Percentiles rank a stretch among this genome's conserved stretches.
Evolutionary conservation across 92 coral and sea anemone species (phyloP).

Genomic region (Hydrozoanthus gracilis): DNA sequence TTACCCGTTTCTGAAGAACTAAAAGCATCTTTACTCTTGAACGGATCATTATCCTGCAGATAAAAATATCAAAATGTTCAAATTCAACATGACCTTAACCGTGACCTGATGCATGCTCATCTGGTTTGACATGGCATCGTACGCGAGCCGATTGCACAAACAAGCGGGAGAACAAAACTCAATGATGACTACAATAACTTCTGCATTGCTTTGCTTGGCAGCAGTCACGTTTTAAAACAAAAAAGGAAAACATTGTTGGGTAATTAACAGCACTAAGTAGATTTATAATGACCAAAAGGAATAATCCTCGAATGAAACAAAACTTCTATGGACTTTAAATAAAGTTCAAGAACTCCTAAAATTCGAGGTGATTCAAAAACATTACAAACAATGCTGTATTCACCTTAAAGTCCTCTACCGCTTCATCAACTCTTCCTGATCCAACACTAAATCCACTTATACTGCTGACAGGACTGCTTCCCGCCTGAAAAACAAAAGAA

Average conservation of each 20-base stretch:
- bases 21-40: constrained; percentile 94
- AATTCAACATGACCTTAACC: no score
- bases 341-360: no score
- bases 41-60: constrained; percentile 91
- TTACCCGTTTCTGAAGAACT: constrained; percentile 79
- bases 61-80: background rate
- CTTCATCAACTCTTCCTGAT: constrained; percentile 99
- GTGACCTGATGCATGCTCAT: background rate
- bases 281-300: no score
- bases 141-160: no score
- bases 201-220: background rate
- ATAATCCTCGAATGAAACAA: no score
- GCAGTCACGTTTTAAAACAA: no score
- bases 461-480: constrained; percentile 99
- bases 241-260: no score
- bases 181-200: background rate
- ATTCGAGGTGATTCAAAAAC: no score
- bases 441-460: constrained; percentile 99
- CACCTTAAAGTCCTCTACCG: constrained; percentile 99
- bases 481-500: constrained; percentile 77
- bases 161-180: background rate
- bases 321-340: no score
- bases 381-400: background rate
- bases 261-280: no score
- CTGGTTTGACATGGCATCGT: no score